Percentiles rank a stretch among this genome's conserved stretches.
phyloP scores from a whole-genome alignment of 2,888 invertebrate genomes.

The Anarsia innoxiella region DNA sequence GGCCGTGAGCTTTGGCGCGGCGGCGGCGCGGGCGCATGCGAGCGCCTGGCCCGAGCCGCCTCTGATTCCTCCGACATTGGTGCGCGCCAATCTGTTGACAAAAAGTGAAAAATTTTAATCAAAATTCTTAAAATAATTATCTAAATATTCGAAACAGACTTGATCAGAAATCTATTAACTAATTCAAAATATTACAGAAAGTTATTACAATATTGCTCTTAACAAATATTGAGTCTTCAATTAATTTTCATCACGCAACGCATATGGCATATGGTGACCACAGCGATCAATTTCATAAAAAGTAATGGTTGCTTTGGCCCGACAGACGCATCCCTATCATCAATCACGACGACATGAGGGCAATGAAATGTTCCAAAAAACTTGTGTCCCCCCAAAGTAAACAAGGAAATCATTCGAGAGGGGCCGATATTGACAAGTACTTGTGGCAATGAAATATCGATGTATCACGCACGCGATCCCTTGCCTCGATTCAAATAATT shows the following conservation, averaged over 20 bases:
- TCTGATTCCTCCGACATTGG: constrained; percentile 69
- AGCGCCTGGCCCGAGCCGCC: constrained; percentile 57
- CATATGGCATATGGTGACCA: constrained; percentile 6
- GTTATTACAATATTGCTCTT: too few relatives aligned
- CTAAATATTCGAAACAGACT: too few relatives aligned
- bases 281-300: constrained; percentile 3
- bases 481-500: too few relatives aligned
- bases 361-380: constrained; percentile 12
- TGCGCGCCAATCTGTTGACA: constrained; percentile 66
- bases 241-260: too few relatives aligned
- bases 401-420: constrained; percentile 12
- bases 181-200: too few relatives aligned
- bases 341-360: constrained; percentile 4
- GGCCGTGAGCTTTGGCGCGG: constrained; percentile 45
- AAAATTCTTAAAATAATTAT: too few relatives aligned
- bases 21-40: constrained; percentile 49
- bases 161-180: too few relatives aligned
- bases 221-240: too few relatives aligned
- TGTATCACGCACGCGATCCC: too few relatives aligned
- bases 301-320: background rate
- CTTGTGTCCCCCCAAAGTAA: constrained; percentile 16
- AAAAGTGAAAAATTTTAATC: too few relatives aligned
- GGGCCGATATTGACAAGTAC: constrained; percentile 22
- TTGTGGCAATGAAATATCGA: constrained; percentile 31
- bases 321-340: constrained; percentile 6